Conservation (phyloP, 2,797 vertebrate species). For the Gymnothorax javanicus region DNA sequence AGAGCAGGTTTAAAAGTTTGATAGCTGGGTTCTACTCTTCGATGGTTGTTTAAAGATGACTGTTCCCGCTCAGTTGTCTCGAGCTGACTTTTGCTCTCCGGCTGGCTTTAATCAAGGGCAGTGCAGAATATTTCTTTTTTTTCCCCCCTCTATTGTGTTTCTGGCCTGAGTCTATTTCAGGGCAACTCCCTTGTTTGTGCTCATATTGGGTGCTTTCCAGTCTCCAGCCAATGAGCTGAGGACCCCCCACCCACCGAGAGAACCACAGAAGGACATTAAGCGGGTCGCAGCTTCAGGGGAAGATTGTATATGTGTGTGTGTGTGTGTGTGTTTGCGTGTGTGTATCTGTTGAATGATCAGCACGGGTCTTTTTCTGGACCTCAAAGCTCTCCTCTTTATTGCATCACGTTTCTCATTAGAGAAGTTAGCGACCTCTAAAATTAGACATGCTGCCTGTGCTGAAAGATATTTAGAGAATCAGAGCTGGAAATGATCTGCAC, state of each 20-base stretch:
- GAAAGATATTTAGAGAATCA: not conserved
- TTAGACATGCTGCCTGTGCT: not conserved
- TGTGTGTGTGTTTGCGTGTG: not conserved
- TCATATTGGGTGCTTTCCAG: not conserved
- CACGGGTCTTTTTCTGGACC: constrained; percentile 14
- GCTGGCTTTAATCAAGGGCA: not conserved
- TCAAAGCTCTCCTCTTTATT: not conserved
- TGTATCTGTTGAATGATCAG: no score
- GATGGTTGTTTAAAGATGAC: not conserved
- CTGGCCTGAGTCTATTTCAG: not conserved
- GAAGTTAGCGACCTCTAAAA: not conserved
- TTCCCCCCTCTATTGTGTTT: not conserved
- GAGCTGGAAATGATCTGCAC: not conserved
- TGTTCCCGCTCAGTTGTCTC: not conserved
- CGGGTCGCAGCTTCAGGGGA: not conserved
- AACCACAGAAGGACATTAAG: not conserved
- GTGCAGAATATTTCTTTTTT: not conserved
- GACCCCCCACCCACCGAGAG: not conserved
- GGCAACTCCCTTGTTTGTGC: constrained; percentile 14
- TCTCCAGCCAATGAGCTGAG: not conserved
- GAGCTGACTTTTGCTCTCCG: not conserved
- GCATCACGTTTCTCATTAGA: not conserved
- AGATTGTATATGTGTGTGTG: not conserved
- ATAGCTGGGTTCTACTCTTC: not conserved
- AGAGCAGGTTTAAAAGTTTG: not conserved